A percentile compares a stretch with the other conserved stretches of the same genome.
Evolutionary conservation across 1,140 invertebrate genomes (phyloP).

Genomic region (Sipha flava): DNA sequence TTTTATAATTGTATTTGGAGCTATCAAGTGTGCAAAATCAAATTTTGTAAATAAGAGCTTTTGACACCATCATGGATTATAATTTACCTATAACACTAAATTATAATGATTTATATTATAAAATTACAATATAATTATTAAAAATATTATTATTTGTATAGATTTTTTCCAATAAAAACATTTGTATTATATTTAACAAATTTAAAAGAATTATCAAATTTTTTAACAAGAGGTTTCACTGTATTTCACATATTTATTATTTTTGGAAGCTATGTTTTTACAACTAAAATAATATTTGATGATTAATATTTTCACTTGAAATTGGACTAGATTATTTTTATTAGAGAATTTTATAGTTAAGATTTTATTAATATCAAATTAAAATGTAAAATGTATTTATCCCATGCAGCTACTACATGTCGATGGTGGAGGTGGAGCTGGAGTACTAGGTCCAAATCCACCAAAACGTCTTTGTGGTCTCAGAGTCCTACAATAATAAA

Average conservation of each 20-base stretch:
- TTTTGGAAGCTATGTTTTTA: neutral
- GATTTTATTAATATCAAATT: too few relatives aligned
- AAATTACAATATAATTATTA: neutral
- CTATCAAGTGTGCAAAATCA: too few relatives aligned
- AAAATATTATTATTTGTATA: neutral
- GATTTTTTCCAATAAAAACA: too few relatives aligned
- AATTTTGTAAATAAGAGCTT: too few relatives aligned
- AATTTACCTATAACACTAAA: too few relatives aligned
- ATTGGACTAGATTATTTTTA: neutral
- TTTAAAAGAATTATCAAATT: too few relatives aligned
- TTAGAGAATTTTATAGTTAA: too few relatives aligned
- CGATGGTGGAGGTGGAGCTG: slow-evolving; percentile 14
- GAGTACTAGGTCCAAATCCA: slow-evolving; percentile 22
- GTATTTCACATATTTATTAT: neutral
- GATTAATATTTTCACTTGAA: neutral
- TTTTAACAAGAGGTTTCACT: too few relatives aligned
- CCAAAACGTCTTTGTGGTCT: slow-evolving; percentile 22
- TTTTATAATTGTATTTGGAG: too few relatives aligned
- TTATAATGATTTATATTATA: too few relatives aligned
- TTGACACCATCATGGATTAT: too few relatives aligned
- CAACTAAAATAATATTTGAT: neutral
- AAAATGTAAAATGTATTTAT: neutral
- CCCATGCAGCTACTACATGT: slow-evolving; percentile 21
- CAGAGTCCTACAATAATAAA: neutral
- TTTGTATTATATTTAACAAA: too few relatives aligned